Evolutionary conservation across 2,797 vertebrate species (phyloP), one percentile per base, ranked within the genome.

Genomic region (Glossophaga mutica): DNA sequence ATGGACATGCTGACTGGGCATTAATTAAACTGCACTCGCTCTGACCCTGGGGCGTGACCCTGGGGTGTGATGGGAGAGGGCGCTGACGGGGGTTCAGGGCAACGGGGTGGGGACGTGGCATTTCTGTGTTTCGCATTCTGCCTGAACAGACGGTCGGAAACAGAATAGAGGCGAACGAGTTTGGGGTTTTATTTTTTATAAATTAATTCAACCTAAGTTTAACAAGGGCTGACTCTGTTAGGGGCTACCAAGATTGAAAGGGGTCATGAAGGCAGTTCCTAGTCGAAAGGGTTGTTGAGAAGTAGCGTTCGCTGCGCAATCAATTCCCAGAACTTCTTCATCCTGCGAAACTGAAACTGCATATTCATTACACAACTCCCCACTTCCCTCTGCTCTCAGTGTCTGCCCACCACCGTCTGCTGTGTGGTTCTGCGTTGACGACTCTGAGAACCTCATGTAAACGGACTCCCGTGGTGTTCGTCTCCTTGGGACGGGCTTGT

Each of bases 11-110:
- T 2, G 6, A 9, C 24, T 1, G 10, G 14, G 4, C 1, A 18
- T 0, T 6, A 7, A 18, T 0, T 6, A 7, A 26, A 14, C 22
- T 15, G 46, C 4, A 7, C 21, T 0, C 5, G 32, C 46, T 73
- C 5, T 9, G 50, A 50, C 46, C 57, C 86, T 4, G 42, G 79
- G 46, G 6, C 29, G 0, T 0, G 50, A 50, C 46, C 57, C 86
- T 4, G 42, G 79, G 46, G 6, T 22, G 0, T 0, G n/a, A 37
- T 9, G 6, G 21, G 68, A 26, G 70, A 37, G 39, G n/a, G 26
- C 29, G 10, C 2, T 6, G 0, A 6, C 16, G 18, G 46, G 19
- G 52, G 11, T 2, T 65, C 2, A 34, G 44, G 19, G 62, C 7
- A 0, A 22, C 1, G 50, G 9, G 46, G 48, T 9, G 6, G 44